These are phyloP conservation scores for Folsomia manolachei DNA, from an alignment of 2,888 invertebrate species.

Conservation along the genomic window DNA sequence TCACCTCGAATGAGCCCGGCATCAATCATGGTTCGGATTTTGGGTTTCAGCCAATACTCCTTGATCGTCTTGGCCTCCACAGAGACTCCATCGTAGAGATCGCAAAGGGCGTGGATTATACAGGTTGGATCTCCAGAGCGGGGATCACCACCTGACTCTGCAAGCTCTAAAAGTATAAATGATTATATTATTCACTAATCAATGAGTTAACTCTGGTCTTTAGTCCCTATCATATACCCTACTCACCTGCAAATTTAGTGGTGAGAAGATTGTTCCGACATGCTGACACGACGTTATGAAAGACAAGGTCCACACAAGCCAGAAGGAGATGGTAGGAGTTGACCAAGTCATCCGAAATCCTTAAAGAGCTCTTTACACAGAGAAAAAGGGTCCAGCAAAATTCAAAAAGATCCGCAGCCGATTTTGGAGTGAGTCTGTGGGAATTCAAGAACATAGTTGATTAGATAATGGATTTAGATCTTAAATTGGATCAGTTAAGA, in stretches of 20 bases:
- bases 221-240: no score
- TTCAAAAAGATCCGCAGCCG: slow-evolving; percentile 79
- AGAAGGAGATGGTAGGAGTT: slow-evolving; percentile 89
- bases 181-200: no score
- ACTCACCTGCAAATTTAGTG: slow-evolving; percentile 70
- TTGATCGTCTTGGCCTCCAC: slow-evolving; percentile 88
- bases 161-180: slow-evolving; percentile 4
- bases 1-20: slow-evolving; percentile 73
- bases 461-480: no score
- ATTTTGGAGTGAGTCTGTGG: slow-evolving; percentile 70
- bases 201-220: no score
- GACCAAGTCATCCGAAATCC: slow-evolving; percentile 83
- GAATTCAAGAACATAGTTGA: slow-evolving; percentile 24
- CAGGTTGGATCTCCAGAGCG: slow-evolving; percentile 66
- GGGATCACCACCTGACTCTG: slow-evolving; percentile 33
- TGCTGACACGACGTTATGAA: slow-evolving; percentile 76
- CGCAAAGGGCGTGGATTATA: slow-evolving; percentile 77
- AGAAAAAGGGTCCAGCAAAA: slow-evolving; percentile 93
- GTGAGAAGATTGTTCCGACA: slow-evolving; percentile 82
- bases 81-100: slow-evolving; percentile 74
- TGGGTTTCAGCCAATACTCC: slow-evolving; percentile 78
- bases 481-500: background rate
- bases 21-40: slow-evolving; percentile 72
- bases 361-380: slow-evolving; percentile 79
- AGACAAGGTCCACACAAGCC: slow-evolving; percentile 87